Evolutionary conservation across 2,888 invertebrate genomes (phyloP).

Genomic region (Euproctis similis): DNA sequence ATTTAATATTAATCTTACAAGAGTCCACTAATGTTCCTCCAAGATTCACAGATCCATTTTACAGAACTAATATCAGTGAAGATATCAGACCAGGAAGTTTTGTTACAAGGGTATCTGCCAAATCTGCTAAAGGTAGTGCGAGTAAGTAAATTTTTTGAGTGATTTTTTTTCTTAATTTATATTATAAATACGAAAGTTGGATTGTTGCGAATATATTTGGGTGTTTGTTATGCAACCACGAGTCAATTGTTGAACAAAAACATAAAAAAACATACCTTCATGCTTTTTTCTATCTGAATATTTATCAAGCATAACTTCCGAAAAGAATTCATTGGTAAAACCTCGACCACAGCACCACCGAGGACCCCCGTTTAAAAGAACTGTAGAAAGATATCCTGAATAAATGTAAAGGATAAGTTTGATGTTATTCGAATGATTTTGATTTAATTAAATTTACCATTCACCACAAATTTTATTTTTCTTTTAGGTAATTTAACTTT

Average conservation of each 20-base stretch:
- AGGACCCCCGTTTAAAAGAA: too few relatives aligned
- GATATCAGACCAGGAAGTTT: slow-evolving; percentile 84
- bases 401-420: too few relatives aligned
- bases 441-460: neutral
- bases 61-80: slow-evolving; percentile 86
- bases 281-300: too few relatives aligned
- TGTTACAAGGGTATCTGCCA: slow-evolving; percentile 86
- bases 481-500: slow-evolving; percentile 75
- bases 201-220: too few relatives aligned
- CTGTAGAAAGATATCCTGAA: too few relatives aligned
- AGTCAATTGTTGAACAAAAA: too few relatives aligned
- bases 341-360: too few relatives aligned
- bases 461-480: neutral
- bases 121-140: slow-evolving; percentile 79
- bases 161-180: neutral
- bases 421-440: too few relatives aligned
- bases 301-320: too few relatives aligned
- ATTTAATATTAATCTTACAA: slow-evolving; percentile 79
- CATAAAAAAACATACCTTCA: too few relatives aligned
- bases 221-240: too few relatives aligned
- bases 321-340: too few relatives aligned
- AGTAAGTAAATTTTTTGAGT: slow-evolving; percentile 62
- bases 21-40: slow-evolving; percentile 88
- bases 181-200: neutral
- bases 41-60: slow-evolving; percentile 84